These are phyloP conservation scores for Tyto alba DNA, from an alignment of 2,113 vertebrate species.

Conservation along the genomic window DNA sequence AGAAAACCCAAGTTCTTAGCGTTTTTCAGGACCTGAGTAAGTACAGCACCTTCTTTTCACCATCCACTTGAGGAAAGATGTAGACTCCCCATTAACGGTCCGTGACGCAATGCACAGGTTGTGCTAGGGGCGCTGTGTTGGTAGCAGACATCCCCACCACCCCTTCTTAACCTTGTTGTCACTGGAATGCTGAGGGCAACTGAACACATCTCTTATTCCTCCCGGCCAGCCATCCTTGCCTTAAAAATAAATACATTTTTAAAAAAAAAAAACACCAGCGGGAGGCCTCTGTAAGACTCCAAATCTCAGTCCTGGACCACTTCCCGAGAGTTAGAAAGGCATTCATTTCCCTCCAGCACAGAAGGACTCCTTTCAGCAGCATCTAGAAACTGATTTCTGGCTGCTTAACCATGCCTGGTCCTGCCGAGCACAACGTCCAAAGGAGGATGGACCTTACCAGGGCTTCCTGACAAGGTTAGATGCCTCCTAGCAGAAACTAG, in stretches of 20 bases:
- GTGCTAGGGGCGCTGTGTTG: not conserved
- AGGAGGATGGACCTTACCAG: not conserved
- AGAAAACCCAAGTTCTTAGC: not conserved
- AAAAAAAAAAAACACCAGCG: not conserved
- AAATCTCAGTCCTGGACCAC: not conserved
- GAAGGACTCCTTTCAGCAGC: not conserved
- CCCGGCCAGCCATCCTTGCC: not conserved
- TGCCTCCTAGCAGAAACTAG: not conserved
- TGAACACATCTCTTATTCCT: not conserved
- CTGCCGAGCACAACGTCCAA: not conserved
- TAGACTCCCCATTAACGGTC: not conserved
- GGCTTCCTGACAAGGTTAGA: not conserved
- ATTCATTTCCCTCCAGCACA: not conserved
- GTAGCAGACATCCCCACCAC: not conserved
- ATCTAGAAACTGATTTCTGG: not conserved
- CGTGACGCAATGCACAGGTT: not conserved
- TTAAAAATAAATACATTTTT: not conserved
- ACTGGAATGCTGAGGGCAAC: not conserved
- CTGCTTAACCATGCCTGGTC: not conserved
- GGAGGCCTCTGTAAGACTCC: not conserved
- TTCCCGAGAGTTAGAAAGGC: not conserved
- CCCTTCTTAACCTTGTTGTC: not conserved
- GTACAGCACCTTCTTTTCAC: not conserved
- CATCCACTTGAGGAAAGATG: not conserved
- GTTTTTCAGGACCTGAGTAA: not conserved